These are phyloP conservation scores for Venturia canescens DNA, from an alignment of 1,140 invertebrate species.

Conservation along the genomic window DNA sequence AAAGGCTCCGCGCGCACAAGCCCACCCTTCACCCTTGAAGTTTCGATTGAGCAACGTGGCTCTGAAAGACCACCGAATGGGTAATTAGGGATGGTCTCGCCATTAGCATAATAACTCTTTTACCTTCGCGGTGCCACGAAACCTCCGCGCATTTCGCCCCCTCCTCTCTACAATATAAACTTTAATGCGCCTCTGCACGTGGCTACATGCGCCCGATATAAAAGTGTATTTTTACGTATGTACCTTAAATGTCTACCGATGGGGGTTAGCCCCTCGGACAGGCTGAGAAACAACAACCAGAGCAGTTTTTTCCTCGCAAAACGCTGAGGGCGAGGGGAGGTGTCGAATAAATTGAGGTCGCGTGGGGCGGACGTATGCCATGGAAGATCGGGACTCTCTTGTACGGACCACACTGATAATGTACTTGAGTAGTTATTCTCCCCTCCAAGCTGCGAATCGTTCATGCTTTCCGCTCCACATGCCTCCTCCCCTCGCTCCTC, in stretches of 20 bases:
- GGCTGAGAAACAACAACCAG: slow-evolving; percentile 58
- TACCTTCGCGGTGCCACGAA: slow-evolving; percentile 55
- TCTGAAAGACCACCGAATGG: slow-evolving; percentile 37
- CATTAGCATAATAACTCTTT: slow-evolving; percentile 75
- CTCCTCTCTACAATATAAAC: slow-evolving; percentile 37
- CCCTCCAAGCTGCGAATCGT: neutral
- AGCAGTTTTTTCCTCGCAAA: slow-evolving; percentile 63
- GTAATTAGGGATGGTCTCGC: slow-evolving; percentile 65
- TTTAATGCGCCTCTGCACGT: no score
- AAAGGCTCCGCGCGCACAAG: neutral
- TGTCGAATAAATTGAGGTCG: slow-evolving; percentile 76
- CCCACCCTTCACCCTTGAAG: slow-evolving; percentile 34
- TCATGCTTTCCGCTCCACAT: neutral
- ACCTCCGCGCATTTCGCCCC: slow-evolving; percentile 46
- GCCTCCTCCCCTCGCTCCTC: neutral
- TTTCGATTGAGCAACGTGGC: neutral
- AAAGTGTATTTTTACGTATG: neutral
- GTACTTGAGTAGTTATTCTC: neutral
- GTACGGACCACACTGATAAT: slow-evolving; percentile 54
- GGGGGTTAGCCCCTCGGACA: neutral
- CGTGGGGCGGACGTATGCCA: slow-evolving; percentile 74
- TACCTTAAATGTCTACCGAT: neutral
- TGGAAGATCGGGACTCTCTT: slow-evolving; percentile 61
- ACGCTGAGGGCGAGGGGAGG: slow-evolving; percentile 73
- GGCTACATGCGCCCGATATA: no score